phyloP scores from a whole-genome alignment of 1,140 invertebrate species.

The Cydia splendana region DNA sequence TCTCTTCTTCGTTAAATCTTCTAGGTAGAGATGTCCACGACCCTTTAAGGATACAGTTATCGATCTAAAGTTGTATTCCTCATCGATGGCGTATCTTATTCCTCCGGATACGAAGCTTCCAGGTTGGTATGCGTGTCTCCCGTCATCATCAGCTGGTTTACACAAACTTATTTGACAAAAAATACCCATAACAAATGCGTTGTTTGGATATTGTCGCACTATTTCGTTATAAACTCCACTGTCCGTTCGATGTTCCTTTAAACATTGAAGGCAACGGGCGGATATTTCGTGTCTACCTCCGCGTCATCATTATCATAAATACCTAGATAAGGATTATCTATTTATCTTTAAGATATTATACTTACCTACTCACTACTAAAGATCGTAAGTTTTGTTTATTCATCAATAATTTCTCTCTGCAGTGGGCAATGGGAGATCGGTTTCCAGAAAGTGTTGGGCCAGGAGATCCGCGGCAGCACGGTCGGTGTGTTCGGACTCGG shows the following conservation, averaged over 20 bases:
- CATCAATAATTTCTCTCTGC: conserved; percentile 41
- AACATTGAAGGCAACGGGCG: not conserved
- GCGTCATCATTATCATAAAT: no score
- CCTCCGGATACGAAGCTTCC: conserved; percentile 31
- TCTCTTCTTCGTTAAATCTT: not conserved
- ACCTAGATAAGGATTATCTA: no score
- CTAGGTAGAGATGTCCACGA: conserved; percentile 2
- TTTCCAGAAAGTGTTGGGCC: conserved; percentile 85
- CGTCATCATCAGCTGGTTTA: conserved; percentile 7
- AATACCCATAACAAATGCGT: conserved; percentile 30
- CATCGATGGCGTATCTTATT: conserved; percentile 34
- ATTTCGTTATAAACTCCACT: not conserved
- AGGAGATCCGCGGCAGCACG: conserved; percentile 85
- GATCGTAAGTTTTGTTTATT: no score
- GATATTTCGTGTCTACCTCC: no score
- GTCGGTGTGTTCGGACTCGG: conserved; percentile 92
- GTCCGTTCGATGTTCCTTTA: not conserved
- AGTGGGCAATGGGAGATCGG: conserved; percentile 85
- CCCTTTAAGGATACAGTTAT: conserved; percentile 34
- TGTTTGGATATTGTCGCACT: not conserved
- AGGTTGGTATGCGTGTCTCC: not conserved
- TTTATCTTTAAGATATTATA: no score
- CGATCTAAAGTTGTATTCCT: conserved; percentile 21
- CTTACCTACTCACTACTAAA: no score
- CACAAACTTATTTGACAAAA: conserved; percentile 34